phyloP scores from a whole-genome alignment of 2,113 vertebrate species.

The Xyrauchen texanus region DNA sequence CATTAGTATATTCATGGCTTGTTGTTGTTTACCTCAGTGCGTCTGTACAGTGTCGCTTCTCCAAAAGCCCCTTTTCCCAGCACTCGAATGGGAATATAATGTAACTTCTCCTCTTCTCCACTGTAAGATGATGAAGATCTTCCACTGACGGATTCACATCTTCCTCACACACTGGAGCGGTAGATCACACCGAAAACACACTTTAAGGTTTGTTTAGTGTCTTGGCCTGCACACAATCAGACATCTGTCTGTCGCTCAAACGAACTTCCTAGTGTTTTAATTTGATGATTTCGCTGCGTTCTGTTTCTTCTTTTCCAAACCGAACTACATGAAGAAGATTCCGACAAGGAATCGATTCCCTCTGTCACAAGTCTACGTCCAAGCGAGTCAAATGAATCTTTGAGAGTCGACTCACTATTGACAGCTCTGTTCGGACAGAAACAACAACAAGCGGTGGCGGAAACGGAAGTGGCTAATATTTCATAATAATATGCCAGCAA shows the following conservation, averaged over 20 bases:
- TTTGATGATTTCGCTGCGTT: not conserved
- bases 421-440: not conserved
- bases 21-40: conserved; percentile 82
- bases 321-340: not conserved
- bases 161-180: conserved; percentile 14
- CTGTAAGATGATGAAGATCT: conserved; percentile 63
- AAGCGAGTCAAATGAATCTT: not conserved
- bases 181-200: too few relatives aligned
- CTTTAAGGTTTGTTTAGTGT: not conserved
- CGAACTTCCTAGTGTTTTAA: not conserved
- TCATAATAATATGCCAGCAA: not conserved
- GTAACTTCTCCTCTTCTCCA: conserved; percentile 91
- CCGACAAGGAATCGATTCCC: conserved; percentile 18
- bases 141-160: conserved; percentile 80
- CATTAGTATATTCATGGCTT: too few relatives aligned
- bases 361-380: not conserved
- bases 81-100: conserved; percentile 94
- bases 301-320: not conserved
- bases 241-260: not conserved
- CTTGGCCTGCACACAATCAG: not conserved
- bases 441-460: not conserved
- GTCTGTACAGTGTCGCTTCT: conserved; percentile 93
- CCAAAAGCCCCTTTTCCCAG: conserved; percentile 96
- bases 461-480: conserved; percentile 8
- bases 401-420: conserved; percentile 18